Base-by-base conservation (phyloP, 2,888 invertebrate genomes). In the Clistopyga incitator region DNA sequence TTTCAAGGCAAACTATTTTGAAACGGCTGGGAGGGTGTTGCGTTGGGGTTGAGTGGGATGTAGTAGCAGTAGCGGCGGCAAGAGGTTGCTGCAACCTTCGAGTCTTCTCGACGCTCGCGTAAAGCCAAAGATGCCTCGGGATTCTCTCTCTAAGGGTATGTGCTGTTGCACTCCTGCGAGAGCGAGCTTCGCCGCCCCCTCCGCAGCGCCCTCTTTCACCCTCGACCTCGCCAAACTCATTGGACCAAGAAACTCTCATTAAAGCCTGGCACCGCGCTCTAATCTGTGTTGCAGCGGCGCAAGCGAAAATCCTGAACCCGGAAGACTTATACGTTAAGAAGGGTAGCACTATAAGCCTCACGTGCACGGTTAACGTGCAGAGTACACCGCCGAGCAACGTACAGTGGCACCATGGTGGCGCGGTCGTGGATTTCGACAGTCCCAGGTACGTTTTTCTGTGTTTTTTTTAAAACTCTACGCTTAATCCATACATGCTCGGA, bases 301-400 rank as follows among this genome's bases (percentile, higher is more conserved):
- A 97, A 91, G 98, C 98, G 65, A 96, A 96, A 92, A 98, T 98
- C 92, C 95, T 96, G 93, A 97, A 97, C 84, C 97, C 97, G 59
- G 96, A 97, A 89, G 98, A 98, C 90, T 97, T 97, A 88, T 97
- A 97, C 94, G 98, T 98, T 91, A 97, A 97, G 94, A 97, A 97
- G 93, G 98, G 98, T 90, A 97, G 97, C 93, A 98, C 97, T 88
- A 98, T 98, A 94, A 97, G 97, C 88, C 94, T 98, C 92, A 97
- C 97, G 81, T 98, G 98, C 93, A 96, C 97, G 72, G 97, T 98
- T 89, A 98, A 98, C 93, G 96, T 97, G 89, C 97, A 97, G 93
- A 97, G 97, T 81, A 96, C 96, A 87, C 97, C 96, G 20, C 96
- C 96, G 18, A 95, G 95, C 84, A 95, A 95, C 90, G 96, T 96